Conservation (phyloP, 2,797 vertebrate species). For the Rhincodon typus region DNA sequence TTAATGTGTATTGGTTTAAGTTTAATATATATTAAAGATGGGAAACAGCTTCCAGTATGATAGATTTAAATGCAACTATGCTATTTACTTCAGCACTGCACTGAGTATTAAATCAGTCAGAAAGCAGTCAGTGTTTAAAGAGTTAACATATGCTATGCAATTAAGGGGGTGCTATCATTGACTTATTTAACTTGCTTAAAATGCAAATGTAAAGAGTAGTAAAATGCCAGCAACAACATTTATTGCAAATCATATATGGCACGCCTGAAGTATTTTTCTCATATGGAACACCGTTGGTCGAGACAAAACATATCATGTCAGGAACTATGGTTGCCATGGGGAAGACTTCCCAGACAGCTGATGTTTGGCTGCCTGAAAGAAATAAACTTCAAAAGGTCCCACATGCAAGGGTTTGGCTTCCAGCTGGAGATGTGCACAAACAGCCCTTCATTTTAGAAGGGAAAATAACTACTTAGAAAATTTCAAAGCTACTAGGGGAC, state of each 20-base stretch:
- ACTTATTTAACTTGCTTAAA: no score
- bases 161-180: no score
- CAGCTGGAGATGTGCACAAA: slow-evolving; percentile 46
- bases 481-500: slow-evolving; percentile 42
- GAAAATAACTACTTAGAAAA: slow-evolving; percentile 44
- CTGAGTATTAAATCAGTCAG: no score
- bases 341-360: slow-evolving; percentile 45
- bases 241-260: not conserved
- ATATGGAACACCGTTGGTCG: slow-evolving; percentile 34
- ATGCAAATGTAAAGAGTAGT: slow-evolving; percentile 31
- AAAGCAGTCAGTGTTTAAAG: not conserved
- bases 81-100: not conserved
- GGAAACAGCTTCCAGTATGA: not conserved
- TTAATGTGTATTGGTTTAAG: not conserved
- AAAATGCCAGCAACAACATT: not conserved
- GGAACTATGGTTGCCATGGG: slow-evolving; percentile 42
- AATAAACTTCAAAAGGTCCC: slow-evolving; percentile 50
- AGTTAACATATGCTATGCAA: no score
- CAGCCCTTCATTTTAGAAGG: slow-evolving; percentile 43
- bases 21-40: not conserved
- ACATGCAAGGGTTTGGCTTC: slow-evolving; percentile 43
- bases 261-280: slow-evolving; percentile 23
- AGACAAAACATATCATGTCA: slow-evolving; percentile 46
- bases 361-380: slow-evolving; percentile 44
- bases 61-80: not conserved